A percentile compares a stretch with the other conserved stretches of the same genome.
These are phyloP conservation scores for Gasterosteus nipponicus DNA, from an alignment of 2,113 vertebrate species.

Conservation along the genomic window DNA sequence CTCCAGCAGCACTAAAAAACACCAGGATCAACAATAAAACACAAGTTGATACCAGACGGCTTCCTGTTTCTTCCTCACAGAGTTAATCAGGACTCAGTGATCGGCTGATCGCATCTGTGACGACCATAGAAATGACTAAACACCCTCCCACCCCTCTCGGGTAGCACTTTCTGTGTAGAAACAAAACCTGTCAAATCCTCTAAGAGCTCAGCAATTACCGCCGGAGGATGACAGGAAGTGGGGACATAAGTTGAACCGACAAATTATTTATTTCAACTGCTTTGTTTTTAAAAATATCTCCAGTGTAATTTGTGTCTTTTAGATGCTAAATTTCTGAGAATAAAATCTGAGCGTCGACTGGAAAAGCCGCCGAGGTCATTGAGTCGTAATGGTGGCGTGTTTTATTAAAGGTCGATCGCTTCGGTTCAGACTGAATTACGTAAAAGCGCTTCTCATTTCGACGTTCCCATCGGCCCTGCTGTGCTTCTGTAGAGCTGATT, in stretches of 20 bases:
- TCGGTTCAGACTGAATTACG: no score
- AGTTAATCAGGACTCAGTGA: neutral
- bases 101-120: constrained; percentile 1
- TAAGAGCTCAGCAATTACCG: constrained; percentile 6
- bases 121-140: neutral
- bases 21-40: neutral
- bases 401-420: no score
- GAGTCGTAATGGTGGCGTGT: no score
- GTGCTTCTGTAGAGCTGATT: neutral
- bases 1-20: neutral
- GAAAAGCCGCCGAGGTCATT: no score
- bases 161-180: neutral
- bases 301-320: neutral
- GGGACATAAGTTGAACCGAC: neutral
- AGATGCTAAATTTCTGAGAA: neutral
- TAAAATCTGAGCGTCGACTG: no score
- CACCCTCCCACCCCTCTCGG: neutral
- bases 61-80: neutral
- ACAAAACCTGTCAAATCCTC: neutral
- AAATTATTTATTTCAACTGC: neutral
- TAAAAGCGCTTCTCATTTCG: neutral
- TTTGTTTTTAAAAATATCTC: neutral
- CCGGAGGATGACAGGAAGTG: neutral
- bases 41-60: neutral
- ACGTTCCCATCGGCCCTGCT: no score